A percentile compares a stretch with the other conserved stretches of the same genome.
phyloP scores from a whole-genome alignment of 64 coral and sea anemone genomes.

The Pocillopora damicornis region DNA sequence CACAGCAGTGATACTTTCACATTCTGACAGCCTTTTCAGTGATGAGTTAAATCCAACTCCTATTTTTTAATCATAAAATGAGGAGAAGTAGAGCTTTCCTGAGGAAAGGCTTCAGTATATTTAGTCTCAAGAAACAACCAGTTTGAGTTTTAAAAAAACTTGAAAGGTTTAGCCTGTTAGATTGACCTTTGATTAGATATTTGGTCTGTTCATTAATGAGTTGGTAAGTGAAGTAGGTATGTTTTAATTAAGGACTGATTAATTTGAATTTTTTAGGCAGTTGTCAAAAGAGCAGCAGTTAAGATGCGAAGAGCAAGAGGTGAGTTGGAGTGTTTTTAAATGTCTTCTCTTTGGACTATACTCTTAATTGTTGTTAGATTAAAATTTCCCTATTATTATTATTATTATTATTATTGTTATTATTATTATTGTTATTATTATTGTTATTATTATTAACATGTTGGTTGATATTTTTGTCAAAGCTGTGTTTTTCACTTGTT shows the following conservation, averaged over 20 bases:
- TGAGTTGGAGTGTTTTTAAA: constrained; percentile 18
- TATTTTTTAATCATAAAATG: not conserved
- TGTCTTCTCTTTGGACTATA: not conserved
- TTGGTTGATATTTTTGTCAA: too few relatives aligned
- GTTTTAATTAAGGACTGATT: not conserved
- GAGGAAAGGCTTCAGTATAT: constrained; percentile 12
- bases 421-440: too few relatives aligned
- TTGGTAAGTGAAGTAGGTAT: not conserved
- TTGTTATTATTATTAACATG: too few relatives aligned
- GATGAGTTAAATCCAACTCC: constrained; percentile 36
- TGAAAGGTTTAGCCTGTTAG: too few relatives aligned
- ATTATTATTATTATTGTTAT: too few relatives aligned
- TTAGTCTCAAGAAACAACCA: not conserved
- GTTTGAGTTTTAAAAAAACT: too few relatives aligned
- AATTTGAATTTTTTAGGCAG: constrained; percentile 38
- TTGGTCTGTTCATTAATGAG: too few relatives aligned
- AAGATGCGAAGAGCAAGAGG: constrained; percentile 50
- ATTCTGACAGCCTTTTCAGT: constrained; percentile 5
- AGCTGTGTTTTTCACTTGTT: too few relatives aligned
- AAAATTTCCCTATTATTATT: too few relatives aligned
- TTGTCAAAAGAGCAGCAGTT: constrained; percentile 48
- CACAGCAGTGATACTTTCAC: not conserved
- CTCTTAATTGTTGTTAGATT: not conserved
- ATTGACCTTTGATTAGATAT: too few relatives aligned
- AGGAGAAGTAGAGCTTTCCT: constrained; percentile 22